Evolutionary conservation across 1,140 invertebrate genomes (phyloP).

Genomic region (Cotesia typhae): DNA sequence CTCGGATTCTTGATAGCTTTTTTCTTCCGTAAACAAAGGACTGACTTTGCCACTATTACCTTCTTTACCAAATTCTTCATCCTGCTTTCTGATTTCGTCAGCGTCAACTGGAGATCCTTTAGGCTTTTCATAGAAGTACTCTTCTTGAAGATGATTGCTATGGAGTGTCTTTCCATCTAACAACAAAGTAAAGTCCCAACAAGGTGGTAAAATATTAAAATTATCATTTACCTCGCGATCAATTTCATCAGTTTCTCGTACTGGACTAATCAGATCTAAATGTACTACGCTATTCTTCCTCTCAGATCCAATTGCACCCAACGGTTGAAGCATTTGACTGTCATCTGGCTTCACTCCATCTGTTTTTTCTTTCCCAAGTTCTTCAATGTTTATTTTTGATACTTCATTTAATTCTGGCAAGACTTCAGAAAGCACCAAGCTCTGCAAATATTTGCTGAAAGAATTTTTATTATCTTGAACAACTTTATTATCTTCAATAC

Average conservation of each 20-base stretch:
- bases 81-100: slow-evolving; percentile 26
- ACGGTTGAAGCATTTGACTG: slow-evolving; percentile 25
- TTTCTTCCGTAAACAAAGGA: not conserved
- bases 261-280: slow-evolving; percentile 3
- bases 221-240: slow-evolving; percentile 8
- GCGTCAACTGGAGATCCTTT: slow-evolving; percentile 8
- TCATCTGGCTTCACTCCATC: not conserved
- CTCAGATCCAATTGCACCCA: slow-evolving; percentile 51
- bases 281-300: slow-evolving; percentile 39
- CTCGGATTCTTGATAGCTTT: not conserved
- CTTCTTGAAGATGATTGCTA: slow-evolving; percentile 30
- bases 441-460: not conserved
- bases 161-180: slow-evolving; percentile 40
- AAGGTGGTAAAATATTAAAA: slow-evolving; percentile 40
- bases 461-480: not conserved
- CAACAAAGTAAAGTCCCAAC: slow-evolving; percentile 46
- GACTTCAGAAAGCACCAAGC: not conserved
- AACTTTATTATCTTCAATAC: not conserved
- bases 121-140: not conserved
- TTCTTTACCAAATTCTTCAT: slow-evolving; percentile 27
- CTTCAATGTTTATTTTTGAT: slow-evolving; percentile 1
- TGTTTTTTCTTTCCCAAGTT: not conserved
- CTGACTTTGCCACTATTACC: not conserved
- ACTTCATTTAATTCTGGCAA: not conserved
- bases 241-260: slow-evolving; percentile 8